phyloP scores from a whole-genome alignment of 2,113 vertebrate species.

The Brachypteracias leptosomus region DNA sequence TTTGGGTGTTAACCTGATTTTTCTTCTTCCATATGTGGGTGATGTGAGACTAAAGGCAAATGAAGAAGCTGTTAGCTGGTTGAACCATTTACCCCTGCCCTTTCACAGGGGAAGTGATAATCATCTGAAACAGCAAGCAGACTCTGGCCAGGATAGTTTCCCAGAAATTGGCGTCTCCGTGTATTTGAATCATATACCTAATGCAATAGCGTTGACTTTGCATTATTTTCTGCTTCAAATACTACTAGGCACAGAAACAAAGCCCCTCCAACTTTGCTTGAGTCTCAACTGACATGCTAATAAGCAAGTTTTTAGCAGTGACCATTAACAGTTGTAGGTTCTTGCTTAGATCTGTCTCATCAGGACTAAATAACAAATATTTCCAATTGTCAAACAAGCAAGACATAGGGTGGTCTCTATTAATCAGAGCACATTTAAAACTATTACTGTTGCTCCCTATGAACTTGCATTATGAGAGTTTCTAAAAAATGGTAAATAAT shows the following conservation, averaged over 20 bases:
- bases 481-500: slow-evolving; percentile 41
- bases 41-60: slow-evolving; percentile 72
- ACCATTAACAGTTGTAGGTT: slow-evolving; percentile 16
- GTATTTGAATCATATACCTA: slow-evolving; percentile 40
- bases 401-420: slow-evolving; percentile 71
- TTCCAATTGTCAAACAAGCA: slow-evolving; percentile 61
- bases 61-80: slow-evolving; percentile 74
- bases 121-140: slow-evolving; percentile 66
- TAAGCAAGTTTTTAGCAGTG: not conserved
- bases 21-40: slow-evolving; percentile 65
- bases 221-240: slow-evolving; percentile 24
- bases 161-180: slow-evolving; percentile 55
- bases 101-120: slow-evolving; percentile 65
- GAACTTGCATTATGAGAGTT: not conserved
- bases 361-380: slow-evolving; percentile 60
- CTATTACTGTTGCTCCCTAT: slow-evolving; percentile 62
- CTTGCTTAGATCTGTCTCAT: slow-evolving; percentile 50
- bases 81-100: slow-evolving; percentile 42
- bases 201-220: slow-evolving; percentile 35
- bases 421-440: slow-evolving; percentile 73
- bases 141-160: slow-evolving; percentile 32
- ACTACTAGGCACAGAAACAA: not conserved
- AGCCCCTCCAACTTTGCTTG: not conserved
- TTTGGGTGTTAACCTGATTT: slow-evolving; percentile 69
- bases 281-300: slow-evolving; percentile 4